These are phyloP conservation scores for Silurus meridionalis DNA, from an alignment of 2,113 vertebrate genomes.

Conservation along the genomic window DNA sequence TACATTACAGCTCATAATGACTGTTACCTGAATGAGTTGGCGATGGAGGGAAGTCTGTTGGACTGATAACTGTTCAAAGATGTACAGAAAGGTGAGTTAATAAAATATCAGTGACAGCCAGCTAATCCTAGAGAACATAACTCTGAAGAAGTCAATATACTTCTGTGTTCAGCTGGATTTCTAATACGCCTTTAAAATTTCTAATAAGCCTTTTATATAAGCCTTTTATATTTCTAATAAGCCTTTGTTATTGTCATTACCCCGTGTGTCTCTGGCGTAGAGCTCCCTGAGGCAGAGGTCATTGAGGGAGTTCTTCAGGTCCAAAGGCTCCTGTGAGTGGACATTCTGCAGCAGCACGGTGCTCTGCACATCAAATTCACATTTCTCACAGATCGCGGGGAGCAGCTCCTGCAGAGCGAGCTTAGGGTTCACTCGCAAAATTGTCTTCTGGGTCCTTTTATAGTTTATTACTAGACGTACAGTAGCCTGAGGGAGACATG, in stretches of 20 bases:
- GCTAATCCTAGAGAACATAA: neutral
- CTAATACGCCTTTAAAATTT: neutral
- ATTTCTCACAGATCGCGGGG: slow-evolving; percentile 88
- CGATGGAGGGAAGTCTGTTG: slow-evolving; percentile 58
- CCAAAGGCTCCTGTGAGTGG: slow-evolving; percentile 82
- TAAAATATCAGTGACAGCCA: slow-evolving; percentile 12
- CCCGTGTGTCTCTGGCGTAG: slow-evolving; percentile 88
- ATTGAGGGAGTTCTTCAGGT: slow-evolving; percentile 85
- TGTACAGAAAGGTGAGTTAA: neutral
- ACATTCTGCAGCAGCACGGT: slow-evolving; percentile 83
- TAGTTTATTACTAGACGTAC: slow-evolving; percentile 95
- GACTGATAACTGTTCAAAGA: slow-evolving; percentile 45
- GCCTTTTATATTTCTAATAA: slow-evolving; percentile 1
- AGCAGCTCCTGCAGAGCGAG: slow-evolving; percentile 80
- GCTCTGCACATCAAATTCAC: slow-evolving; percentile 85
- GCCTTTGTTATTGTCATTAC: slow-evolving; percentile 64
- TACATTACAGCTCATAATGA: neutral
- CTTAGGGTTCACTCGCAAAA: slow-evolving; percentile 88
- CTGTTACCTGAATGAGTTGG: slow-evolving; percentile 62
- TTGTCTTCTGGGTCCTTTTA: slow-evolving; percentile 91
- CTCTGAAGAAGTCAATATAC: neutral
- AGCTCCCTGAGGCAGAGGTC: slow-evolving; percentile 89
- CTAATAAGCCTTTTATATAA: too few relatives aligned
- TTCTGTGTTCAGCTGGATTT: neutral
- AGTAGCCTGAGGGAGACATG: slow-evolving; percentile 79